Evolutionary conservation across 2,797 vertebrate genomes (phyloP), one percentile per base, ranked within the genome.

Genomic region (Rhincodon typus): DNA sequence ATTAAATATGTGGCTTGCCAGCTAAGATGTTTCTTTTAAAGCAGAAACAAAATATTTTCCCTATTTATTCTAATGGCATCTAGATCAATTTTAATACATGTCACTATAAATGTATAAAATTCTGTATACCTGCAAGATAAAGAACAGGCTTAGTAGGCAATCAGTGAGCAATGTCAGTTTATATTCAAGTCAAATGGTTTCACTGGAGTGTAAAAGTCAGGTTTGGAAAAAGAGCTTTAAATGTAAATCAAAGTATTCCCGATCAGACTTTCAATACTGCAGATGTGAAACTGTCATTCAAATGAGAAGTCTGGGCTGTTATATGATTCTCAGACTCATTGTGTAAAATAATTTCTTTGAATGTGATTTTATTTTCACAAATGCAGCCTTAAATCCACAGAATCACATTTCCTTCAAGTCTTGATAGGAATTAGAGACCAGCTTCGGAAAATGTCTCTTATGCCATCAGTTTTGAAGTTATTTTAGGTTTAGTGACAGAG

Each of bases 401-500:
- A 93, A 67, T 93, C 62, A 67, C n/a, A 93, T 93, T 42, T 69
- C n/a, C 66, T 66, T 69, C 57, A 42, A 13, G 90, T 42, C 90
- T 25, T 25, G 90, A 10, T 38, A n/a, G 88, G 88, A 91, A 66
- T 13, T 62, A 91, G 90, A 69, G 90, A 23, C n/a, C 23, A 2
- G 90, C 62, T 38, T 93, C 66, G 38, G 62, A 69, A 93, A 69
- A 42, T 93, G 90, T 93, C 90, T n/a, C 66, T 93, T 66, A 93
- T 1, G n/a, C 66, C 90, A 42, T 69, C 90, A 42, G 62, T 23
- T 69, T 69, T 42, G 90, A 93, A 93, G 90, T 42, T 69, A 42
- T 93, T 93, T 93, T 93, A 93, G 90, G 90, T 69, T 93, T 93
- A 25, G n/a, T 93, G 90, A 93, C 90, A 69, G 66, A 69, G 90